Evolutionary conservation across 2,888 invertebrate genomes (phyloP), one percentile per base, ranked within the genome.

Genomic region (Calliopum simillimum): DNA sequence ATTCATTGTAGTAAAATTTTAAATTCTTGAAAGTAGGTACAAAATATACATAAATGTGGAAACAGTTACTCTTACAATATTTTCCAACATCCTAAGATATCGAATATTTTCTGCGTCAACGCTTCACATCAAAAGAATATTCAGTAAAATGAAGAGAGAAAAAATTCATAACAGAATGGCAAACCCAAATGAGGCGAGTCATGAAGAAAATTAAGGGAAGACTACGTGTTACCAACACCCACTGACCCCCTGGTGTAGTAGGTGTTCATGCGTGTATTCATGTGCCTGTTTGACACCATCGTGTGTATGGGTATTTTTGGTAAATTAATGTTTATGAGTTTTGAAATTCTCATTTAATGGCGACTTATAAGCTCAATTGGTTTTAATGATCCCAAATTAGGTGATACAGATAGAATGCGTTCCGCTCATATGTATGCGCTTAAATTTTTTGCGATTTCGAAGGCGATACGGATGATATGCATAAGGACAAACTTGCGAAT

Each of bases 291-390:
- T 43, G 23, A 21, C 21, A 23, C 14, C 23, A 13, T 53, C 4
- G 19, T 53, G 23, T 53, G 13, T 53, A 21, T 12, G 16, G 53
- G 53, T 53, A 53, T 53, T 53, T 53, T 23, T 49, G 44, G 25
- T 41, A 71, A 66, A 72, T 69, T 59, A 53, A 68, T 70, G 66
- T 70, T 70, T 69, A 69, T 66, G 68, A 65, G 47, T 63, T 61
- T 43, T 68, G 68, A 65, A 68, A 70, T 68, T 68, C 68, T 23
- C 68, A 65, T 73, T 58, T 68, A 70, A 70, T 46, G 66, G 58
- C 68, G 68, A 70, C 70, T 70, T 73, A 70, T 66, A 72, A 68
- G 72, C 72, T 61, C 73, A 68, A 70, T 70, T 70, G 66, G 62
- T 62, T 70, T 73, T 73, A 70, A 73, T 64, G 59, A n/a, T 33